Evolutionary conservation across 2,888 invertebrate genomes (phyloP).

Genomic region (Parelbella ahira): DNA sequence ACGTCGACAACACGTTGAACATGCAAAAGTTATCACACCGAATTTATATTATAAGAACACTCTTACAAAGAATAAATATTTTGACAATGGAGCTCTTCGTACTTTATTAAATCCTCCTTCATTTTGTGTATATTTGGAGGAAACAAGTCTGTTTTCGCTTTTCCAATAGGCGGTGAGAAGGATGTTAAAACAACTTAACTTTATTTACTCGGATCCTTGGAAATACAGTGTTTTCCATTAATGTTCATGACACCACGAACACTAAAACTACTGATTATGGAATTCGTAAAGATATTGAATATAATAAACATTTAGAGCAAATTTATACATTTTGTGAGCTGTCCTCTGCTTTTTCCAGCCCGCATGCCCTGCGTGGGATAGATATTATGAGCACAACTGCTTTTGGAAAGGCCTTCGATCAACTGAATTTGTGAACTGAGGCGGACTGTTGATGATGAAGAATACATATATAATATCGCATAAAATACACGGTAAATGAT

Average conservation of each 20-base stretch:
- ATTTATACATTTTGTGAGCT: no score
- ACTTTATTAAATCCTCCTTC: conserved; percentile 17
- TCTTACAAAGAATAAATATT: conserved; percentile 19
- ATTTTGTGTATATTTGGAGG: conserved; percentile 14
- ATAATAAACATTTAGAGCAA: no score
- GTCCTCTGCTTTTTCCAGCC: no score
- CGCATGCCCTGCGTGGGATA: no score
- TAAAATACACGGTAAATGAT: no score
- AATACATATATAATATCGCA: no score
- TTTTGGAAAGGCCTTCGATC: no score
- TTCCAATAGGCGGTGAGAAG: not conserved
- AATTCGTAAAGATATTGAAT: no score
- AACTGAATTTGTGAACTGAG: no score
- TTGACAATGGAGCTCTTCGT: conserved; percentile 9
- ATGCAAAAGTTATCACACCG: conserved; percentile 1
- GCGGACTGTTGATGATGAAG: no score
- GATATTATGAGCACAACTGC: no score
- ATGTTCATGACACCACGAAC: not conserved
- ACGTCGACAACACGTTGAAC: not conserved
- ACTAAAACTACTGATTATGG: no score
- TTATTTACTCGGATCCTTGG: conserved; percentile 7
- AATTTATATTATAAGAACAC: conserved; percentile 1
- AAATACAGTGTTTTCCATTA: conserved; percentile 1
- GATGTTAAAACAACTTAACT: conserved; percentile 21
- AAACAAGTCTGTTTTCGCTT: conserved; percentile 19